Evolutionary conservation across 2,797 vertebrate genomes (phyloP).

Genomic region (Prunella strophiata): DNA sequence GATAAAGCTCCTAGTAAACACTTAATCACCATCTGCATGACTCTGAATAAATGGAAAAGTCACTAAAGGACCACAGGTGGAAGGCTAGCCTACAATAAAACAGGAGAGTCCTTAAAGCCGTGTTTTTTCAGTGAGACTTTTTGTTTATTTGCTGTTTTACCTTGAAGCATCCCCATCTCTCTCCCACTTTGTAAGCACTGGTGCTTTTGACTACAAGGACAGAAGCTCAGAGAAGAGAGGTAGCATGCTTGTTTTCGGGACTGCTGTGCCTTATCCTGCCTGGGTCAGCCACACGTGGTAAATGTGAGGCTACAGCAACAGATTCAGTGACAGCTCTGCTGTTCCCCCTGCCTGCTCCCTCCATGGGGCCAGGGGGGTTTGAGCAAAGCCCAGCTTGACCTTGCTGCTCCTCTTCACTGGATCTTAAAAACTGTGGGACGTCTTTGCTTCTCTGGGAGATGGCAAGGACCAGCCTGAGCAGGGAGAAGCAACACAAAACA

Average conservation of each 20-base stretch:
- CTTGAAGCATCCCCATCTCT: neutral
- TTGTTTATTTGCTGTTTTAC: neutral
- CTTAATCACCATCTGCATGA: neutral
- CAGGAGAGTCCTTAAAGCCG: neutral
- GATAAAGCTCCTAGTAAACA: neutral
- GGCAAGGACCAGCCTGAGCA: neutral
- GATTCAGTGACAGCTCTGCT: neutral
- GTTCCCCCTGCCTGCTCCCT: fast-evolving
- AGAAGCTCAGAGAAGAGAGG: neutral
- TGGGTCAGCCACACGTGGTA: fast-evolving
- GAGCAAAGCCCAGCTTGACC: neutral
- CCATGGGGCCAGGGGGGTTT: fast-evolving
- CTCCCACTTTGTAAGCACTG: neutral
- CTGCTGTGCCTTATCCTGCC: neutral
- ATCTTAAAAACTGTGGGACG: neutral
- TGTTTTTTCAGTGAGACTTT: neutral
- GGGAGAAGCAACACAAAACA: neutral
- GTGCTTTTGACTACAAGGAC: neutral
- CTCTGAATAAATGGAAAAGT: neutral
- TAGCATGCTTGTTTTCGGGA: fast-evolving
- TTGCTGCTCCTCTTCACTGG: neutral
- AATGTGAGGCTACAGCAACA: neutral
- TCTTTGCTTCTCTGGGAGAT: neutral
- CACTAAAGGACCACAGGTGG: neutral
- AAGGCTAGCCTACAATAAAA: neutral